Evolutionary conservation across 2,797 vertebrate species (phyloP).

Genomic region (Ciconia nigra): DNA sequence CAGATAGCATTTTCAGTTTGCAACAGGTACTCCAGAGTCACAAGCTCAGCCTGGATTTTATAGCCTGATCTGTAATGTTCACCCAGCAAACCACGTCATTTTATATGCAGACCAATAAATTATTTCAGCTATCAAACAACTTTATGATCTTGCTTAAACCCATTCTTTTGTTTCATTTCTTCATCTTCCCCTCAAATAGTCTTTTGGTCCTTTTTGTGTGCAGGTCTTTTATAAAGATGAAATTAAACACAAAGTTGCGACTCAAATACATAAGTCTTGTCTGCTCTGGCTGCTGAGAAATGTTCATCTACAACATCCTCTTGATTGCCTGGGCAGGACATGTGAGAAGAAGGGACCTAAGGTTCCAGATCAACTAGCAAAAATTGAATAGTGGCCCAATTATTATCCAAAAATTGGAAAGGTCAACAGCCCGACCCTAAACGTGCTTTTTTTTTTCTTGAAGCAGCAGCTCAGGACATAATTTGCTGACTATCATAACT

Average conservation of each 20-base stretch:
- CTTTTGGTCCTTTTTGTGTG: not conserved
- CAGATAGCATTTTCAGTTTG: not conserved
- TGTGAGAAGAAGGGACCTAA: not conserved
- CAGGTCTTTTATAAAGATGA: not conserved
- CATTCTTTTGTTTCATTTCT: not conserved
- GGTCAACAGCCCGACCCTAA: not conserved
- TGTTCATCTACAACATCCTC: not conserved
- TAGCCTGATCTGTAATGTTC: not conserved
- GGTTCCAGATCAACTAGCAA: not conserved
- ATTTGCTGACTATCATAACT: not conserved
- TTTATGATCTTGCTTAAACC: not conserved
- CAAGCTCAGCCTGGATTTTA: not conserved
- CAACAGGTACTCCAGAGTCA: not conserved
- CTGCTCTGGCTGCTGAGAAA: not conserved
- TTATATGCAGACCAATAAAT: not conserved
- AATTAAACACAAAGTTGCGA: not conserved
- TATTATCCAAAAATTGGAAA: not conserved
- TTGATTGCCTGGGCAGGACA: not conserved
- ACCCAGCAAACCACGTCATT: not conserved
- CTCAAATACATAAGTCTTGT: not conserved
- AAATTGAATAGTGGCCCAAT: not conserved
- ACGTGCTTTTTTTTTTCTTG: not conserved
- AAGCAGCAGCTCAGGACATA: slow-evolving; percentile 1
- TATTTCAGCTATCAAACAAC: not conserved
- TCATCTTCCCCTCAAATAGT: not conserved